phyloP scores from a whole-genome alignment of 2,888 invertebrate genomes.

The Myathropa florea region DNA sequence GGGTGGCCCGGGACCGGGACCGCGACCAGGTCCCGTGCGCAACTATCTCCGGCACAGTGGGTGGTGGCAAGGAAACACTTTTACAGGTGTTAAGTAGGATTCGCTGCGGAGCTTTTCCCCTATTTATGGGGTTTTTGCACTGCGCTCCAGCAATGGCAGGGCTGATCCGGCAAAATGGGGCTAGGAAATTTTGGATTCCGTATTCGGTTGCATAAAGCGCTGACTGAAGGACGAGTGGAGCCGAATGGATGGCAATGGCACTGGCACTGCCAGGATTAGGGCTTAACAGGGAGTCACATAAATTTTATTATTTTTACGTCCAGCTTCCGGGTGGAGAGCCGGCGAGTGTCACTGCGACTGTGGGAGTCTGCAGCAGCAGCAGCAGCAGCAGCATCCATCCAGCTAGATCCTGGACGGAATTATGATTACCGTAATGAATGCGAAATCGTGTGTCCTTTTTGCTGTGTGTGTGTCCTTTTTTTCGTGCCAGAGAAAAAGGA shows the following conservation, averaged over 20 bases:
- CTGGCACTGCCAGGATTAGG: constrained; percentile 50
- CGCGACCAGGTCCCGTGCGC: not conserved
- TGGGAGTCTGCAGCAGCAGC: constrained; percentile 21
- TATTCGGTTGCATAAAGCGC: constrained; percentile 34
- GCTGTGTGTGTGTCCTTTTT: constrained; percentile 11
- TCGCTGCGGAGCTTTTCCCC: constrained; percentile 51
- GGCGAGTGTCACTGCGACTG: constrained; percentile 24
- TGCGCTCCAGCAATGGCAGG: constrained; percentile 23
- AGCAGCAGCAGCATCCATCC: not conserved
- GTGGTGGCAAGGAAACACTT: constrained; percentile 65
- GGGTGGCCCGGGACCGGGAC: not conserved
- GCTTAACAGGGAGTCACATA: constrained; percentile 61
- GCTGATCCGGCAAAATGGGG: constrained; percentile 18
- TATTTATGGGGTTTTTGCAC: constrained; percentile 70
- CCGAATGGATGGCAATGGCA: not conserved
- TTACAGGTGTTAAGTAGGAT: constrained; percentile 71
- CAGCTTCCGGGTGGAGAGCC: constrained; percentile 46
- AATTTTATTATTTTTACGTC: constrained; percentile 68
- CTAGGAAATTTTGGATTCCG: constrained; percentile 58
- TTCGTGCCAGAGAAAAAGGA: constrained; percentile 7
- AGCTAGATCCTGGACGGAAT: constrained; percentile 55
- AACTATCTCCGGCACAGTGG: constrained; percentile 63
- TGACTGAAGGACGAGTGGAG: not conserved
- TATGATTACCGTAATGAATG: constrained; percentile 70
- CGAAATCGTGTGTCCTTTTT: constrained; percentile 30